phyloP scores from a whole-genome alignment of 2,888 invertebrate species.

The Emmelina monodactyla region DNA sequence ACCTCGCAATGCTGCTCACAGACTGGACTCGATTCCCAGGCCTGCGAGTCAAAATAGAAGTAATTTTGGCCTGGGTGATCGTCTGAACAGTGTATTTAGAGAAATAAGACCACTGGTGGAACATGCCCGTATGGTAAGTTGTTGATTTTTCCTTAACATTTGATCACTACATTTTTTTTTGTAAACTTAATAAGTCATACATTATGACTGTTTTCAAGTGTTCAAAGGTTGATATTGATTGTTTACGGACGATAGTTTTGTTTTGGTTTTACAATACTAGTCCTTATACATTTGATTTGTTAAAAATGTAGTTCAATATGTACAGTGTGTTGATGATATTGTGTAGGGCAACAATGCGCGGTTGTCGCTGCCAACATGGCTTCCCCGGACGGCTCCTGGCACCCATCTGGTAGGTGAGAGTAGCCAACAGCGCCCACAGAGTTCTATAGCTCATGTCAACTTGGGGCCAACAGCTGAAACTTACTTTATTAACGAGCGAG shows the following conservation, averaged over 20 bases:
- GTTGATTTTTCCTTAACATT: background rate
- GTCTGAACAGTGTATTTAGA: constrained; percentile 58
- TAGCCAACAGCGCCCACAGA: constrained; percentile 40
- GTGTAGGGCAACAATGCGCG: constrained; percentile 50
- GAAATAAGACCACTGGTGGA: constrained; percentile 73
- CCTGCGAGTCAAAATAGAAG: constrained; percentile 31
- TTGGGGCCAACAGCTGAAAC: constrained; percentile 34
- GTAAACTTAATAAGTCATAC: too few species aligned
- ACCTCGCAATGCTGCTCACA: constrained; percentile 34
- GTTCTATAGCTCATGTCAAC: constrained; percentile 49
- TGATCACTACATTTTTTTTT: too few species aligned
- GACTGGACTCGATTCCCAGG: constrained; percentile 41
- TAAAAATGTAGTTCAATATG: too few species aligned
- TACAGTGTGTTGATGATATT: too few species aligned
- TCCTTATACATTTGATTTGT: too few species aligned
- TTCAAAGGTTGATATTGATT: too few species aligned
- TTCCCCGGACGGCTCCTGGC: constrained; percentile 44
- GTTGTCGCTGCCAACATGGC: constrained; percentile 49
- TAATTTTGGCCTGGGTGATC: constrained; percentile 49
- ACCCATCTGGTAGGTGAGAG: constrained; percentile 37
- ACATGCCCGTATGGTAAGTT: constrained; percentile 63
- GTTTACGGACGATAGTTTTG: too few species aligned
- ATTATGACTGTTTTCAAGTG: too few species aligned
- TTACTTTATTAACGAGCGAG: constrained; percentile 41
- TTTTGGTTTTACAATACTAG: too few species aligned